Base-by-base conservation (phyloP, 2,797 vertebrate species). In the Gila robusta region DNA sequence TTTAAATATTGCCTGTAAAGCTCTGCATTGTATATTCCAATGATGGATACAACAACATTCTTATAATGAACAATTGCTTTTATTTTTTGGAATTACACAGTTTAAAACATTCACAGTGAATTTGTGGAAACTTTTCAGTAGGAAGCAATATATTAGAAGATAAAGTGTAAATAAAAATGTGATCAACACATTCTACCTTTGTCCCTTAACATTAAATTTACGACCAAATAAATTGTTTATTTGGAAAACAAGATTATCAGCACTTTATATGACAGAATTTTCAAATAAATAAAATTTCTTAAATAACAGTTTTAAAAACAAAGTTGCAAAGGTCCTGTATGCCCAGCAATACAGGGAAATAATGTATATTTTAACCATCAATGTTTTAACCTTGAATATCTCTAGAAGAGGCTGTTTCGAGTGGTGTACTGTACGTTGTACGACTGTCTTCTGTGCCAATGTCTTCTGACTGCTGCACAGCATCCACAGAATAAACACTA, bases 401-500 rank as follows among this genome's bases (percentile, higher is more conserved):
- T 83, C 77, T 67, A 90, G 79, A 87, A 84, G 41, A 89, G 69
- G 62, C 82, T 79, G 83, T 73, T 44, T 21, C 59, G 77, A 44
- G 72, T 73, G 21, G 49, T 56, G 71, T 89, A 86, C 37, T 87
- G 86, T 0, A 88, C 47, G 3, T 81, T 83, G 73, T 89, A 89
- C 1, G 86, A 91, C 2, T n/a, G 72, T 44, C 82, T 78, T 86
- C 89, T 87, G 37, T 73, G 80, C 85, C 79, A 87, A 3, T 78
- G 86, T 76, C 79, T 85, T 23, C 71, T 89, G 26, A 91, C 23
- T 71, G 85, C 49, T 12, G 74, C 32, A 59, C 84, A 88, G 78
- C 87, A 82, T 14, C 89, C 89, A 39, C 82, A 87, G 16, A 90
- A 74, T 23, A 82, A 8, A 59, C 85, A 88, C 89, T 90, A 47